Base-by-base conservation (phyloP, 1,140 invertebrate genomes). In the Sweltsa coloradensis region DNA sequence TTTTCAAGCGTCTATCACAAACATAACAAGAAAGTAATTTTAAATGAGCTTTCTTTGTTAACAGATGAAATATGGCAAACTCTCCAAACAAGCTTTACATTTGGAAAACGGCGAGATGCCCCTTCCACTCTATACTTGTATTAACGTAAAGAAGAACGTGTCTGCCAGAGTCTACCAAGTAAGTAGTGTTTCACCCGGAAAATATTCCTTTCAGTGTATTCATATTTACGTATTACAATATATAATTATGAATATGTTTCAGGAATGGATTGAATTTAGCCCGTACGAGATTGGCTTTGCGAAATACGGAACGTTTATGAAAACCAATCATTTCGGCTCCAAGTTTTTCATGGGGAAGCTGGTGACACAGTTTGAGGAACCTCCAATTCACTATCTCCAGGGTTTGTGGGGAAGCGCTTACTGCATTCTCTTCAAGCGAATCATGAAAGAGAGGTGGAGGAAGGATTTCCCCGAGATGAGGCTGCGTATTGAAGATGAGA, bases 391-490 rank as follows among this genome's bases (percentile, higher is more conserved):
- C 47, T 65, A 57, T 40, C 52, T 65, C 14, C 59, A 62, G 56
- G 63, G 70, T 36, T 60, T 72, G 34, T 72, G 70, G 70, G 70
- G 69, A 18, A 71, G 69, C 55, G 70, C 69, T 0, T 72, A 71
- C 53, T 67, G 64, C 40, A 70, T 70, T 21, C 59, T 71, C 4
- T 70, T 71, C 43, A 69, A 68, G 49, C 53, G 69, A 29, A 53
- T 71, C 13, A 49, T 70, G 14, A 54, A 56, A 40, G 58, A 61
- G 21, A 53, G 51, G 9, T 59, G 62, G 23, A 57, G 57, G 41
- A 55, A 62, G 26, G 63, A 65, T 49, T 58, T 63, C 5, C 60
- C 59, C 0, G 64, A 68, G 53, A n/a, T n/a, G n/a, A n/a, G n/a
- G n/a, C n/a, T n/a, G n/a, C n/a, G n/a, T n/a, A n/a, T n/a, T n/a